Evolutionary conservation across 2,113 vertebrate species (phyloP).

Genomic region (Muntiacus reevesi): DNA sequence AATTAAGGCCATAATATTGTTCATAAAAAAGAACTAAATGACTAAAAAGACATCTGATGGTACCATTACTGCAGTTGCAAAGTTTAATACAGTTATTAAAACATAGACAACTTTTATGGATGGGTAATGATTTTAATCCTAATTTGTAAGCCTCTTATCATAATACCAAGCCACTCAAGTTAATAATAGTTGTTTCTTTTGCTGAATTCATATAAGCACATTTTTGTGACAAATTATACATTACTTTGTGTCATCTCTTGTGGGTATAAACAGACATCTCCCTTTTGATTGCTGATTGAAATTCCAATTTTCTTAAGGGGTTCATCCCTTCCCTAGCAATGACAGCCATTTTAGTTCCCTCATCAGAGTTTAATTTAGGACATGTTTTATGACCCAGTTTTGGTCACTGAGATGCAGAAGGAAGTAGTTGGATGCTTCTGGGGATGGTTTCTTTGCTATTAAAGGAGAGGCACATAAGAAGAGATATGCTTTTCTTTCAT

Average conservation of each 20-base stretch:
- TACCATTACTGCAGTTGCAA: background rate
- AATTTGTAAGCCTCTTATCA: background rate
- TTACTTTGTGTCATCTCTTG: background rate
- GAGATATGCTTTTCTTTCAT: background rate
- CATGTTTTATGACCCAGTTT: background rate
- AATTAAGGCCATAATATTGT: background rate
- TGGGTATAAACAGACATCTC: background rate
- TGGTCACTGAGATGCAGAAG: background rate
- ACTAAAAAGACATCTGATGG: background rate
- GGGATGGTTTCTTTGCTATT: background rate
- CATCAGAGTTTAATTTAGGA: background rate
- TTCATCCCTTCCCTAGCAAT: background rate
- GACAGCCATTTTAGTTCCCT: background rate
- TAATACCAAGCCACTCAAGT: background rate
- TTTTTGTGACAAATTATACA: background rate
- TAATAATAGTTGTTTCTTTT: background rate
- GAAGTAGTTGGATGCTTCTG: background rate
- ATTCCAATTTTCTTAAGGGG: background rate
- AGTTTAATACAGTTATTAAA: background rate
- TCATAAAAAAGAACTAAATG: background rate
- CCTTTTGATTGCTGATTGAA: background rate
- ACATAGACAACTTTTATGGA: background rate
- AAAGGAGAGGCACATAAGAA: background rate
- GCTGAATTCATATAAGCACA: background rate
- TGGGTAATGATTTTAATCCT: background rate